Evolutionary conservation across 2,888 invertebrate genomes (phyloP).

Genomic region (Nemapogon koenigi): DNA sequence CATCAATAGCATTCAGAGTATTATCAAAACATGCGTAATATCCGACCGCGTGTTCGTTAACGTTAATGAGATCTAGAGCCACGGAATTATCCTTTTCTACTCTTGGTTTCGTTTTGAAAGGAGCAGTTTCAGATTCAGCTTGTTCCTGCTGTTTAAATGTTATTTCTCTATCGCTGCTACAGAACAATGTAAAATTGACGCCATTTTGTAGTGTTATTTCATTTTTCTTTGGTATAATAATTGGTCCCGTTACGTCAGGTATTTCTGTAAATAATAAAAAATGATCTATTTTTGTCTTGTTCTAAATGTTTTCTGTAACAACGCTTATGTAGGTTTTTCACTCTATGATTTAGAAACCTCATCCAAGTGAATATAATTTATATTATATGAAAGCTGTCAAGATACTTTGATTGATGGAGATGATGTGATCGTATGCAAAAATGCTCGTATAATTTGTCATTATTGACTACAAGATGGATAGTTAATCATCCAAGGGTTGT

Average conservation of each 20-base stretch:
- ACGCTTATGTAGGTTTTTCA: too few species aligned
- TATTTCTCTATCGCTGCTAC: slow-evolving; percentile 34
- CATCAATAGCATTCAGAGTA: slow-evolving; percentile 28
- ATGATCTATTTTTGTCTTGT: too few species aligned
- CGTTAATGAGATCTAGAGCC: slow-evolving; percentile 45
- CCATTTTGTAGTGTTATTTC: slow-evolving; percentile 44
- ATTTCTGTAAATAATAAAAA: slow-evolving; percentile 7
- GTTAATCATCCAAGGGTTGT: slow-evolving; percentile 9
- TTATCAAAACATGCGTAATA: slow-evolving; percentile 63
- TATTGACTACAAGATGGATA: too few species aligned
- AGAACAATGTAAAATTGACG: slow-evolving; percentile 41
- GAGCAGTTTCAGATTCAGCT: slow-evolving; percentile 32
- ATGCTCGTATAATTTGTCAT: too few species aligned
- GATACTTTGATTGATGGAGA: too few species aligned
- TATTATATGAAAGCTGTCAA: too few species aligned
- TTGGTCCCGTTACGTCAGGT: slow-evolving; percentile 28
- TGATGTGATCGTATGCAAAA: too few species aligned
- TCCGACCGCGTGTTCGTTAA: slow-evolving; percentile 54
- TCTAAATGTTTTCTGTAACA: too few species aligned
- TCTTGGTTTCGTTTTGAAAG: slow-evolving; percentile 22
- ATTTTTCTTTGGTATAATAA: slow-evolving; percentile 32
- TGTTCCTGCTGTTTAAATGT: slow-evolving; percentile 41
- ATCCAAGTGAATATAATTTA: too few species aligned
- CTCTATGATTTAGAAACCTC: too few species aligned
- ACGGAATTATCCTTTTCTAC: slow-evolving; percentile 38